phyloP scores from a whole-genome alignment of 2,888 invertebrate species.

The Platycheirus rosarum region DNA sequence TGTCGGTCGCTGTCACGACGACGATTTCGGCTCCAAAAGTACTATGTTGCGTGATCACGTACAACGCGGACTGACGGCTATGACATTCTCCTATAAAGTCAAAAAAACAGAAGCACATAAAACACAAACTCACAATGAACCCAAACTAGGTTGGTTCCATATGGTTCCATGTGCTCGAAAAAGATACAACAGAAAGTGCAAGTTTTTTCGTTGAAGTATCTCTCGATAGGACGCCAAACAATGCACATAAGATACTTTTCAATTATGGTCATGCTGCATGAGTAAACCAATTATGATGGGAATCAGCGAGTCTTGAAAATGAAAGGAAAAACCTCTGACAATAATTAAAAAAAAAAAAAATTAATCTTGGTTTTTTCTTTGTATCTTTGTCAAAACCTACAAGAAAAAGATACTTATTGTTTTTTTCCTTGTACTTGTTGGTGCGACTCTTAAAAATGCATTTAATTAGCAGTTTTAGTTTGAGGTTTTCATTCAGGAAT shows the following conservation, averaged over 20 bases:
- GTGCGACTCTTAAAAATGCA: conserved; percentile 45
- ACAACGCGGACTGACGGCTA: neutral
- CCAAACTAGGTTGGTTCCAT: conserved; percentile 58
- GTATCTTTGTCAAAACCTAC: conserved; percentile 58
- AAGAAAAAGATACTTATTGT: conserved; percentile 8
- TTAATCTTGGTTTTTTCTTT: conserved; percentile 12
- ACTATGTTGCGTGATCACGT: conserved; percentile 58
- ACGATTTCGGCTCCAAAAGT: neutral
- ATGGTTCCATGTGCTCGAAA: conserved; percentile 26
- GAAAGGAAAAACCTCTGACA: conserved; percentile 24
- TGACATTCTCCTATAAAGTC: conserved; percentile 66
- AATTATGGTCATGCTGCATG: conserved; percentile 67
- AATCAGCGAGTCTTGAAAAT: conserved; percentile 36
- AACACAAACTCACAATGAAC: conserved; percentile 36
- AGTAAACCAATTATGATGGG: conserved; percentile 50
- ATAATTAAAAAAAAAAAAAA: conserved; percentile 40
- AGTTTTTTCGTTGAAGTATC: conserved; percentile 33
- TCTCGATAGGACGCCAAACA: conserved; percentile 35
- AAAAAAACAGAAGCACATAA: conserved; percentile 26
- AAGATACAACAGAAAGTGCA: conserved; percentile 55
- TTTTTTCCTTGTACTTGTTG: conserved; percentile 7
- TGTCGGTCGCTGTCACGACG: conserved; percentile 12
- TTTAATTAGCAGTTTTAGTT: conserved; percentile 46
- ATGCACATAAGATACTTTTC: conserved; percentile 53
- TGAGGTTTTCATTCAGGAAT: neutral